Percentiles rank a stretch among this genome's conserved stretches.
Evolutionary conservation across 2,797 vertebrate species (phyloP).

Genomic region (Heterohyrax brucei): DNA sequence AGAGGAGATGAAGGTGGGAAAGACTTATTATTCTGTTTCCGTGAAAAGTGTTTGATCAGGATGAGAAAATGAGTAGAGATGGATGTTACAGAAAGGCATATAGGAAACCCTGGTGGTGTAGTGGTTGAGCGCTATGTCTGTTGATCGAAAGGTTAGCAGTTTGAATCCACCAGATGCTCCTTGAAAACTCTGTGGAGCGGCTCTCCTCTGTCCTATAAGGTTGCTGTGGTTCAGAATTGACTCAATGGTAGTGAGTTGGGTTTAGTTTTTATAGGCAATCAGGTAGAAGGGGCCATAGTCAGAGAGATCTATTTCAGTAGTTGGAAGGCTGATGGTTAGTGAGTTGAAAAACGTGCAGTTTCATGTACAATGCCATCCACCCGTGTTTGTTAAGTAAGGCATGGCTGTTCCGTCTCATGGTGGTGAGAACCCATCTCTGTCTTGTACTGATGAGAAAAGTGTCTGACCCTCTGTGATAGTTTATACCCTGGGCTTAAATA

Average conservation of each 20-base stretch:
- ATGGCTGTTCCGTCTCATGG: neutral
- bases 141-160: no score
- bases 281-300: neutral
- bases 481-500: conserved; percentile 32
- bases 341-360: neutral
- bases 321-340: neutral
- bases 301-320: neutral
- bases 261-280: neutral
- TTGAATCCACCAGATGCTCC: no score
- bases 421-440: neutral
- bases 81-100: conserved; percentile 33
- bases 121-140: no score
- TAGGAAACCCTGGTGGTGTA: neutral
- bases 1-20: neutral
- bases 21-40: neutral
- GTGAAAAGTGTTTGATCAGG: neutral
- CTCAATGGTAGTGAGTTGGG: no score
- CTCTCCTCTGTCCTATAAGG: no score
- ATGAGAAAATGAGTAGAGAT: conserved; percentile 13
- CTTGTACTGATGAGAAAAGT: conserved; percentile 27
- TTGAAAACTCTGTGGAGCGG: no score
- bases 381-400: neutral
- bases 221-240: no score
- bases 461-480: neutral
- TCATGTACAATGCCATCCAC: neutral